phyloP scores from a whole-genome alignment of 2,113 vertebrate genomes.

The Ophiodon elongatus region DNA sequence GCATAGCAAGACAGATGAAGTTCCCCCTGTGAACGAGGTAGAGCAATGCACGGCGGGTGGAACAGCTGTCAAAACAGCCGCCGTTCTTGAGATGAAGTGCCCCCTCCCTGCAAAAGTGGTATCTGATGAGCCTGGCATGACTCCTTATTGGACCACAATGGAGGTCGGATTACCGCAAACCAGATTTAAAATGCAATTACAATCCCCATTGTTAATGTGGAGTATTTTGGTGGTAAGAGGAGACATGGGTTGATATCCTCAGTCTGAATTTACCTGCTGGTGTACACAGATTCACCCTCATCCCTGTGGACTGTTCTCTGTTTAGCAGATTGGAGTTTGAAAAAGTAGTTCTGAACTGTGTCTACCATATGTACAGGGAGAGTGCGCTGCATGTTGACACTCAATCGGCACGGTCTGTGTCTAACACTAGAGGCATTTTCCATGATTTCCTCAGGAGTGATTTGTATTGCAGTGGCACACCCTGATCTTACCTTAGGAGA shows the following conservation, averaged over 20 bases:
- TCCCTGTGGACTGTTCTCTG: neutral
- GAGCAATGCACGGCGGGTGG: constrained; percentile 42
- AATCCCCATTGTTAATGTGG: neutral
- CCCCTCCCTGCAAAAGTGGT: constrained; percentile 33
- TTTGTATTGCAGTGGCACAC: neutral
- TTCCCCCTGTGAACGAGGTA: constrained; percentile 7
- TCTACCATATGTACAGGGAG: constrained; percentile 10
- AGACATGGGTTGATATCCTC: neutral
- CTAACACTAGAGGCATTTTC: neutral
- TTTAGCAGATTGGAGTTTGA: constrained; percentile 1
- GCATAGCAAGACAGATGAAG: neutral
- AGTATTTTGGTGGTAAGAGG: neutral
- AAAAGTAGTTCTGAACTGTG: constrained; percentile 21
- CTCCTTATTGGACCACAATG: neutral
- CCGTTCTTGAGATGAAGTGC: constrained; percentile 35
- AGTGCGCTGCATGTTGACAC: neutral
- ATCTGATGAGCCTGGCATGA: constrained; percentile 7
- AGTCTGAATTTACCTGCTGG: neutral
- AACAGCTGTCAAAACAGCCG: constrained; percentile 72
- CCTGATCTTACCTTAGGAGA: neutral
- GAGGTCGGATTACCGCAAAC: neutral
- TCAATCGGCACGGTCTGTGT: neutral
- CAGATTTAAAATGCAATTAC: constrained; percentile 21
- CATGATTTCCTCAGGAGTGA: neutral
- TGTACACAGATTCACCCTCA: neutral